Evolutionary conservation across 2,797 vertebrate genomes (phyloP), one percentile per base, ranked within the genome.

Genomic region (Ceryle rudis): DNA sequence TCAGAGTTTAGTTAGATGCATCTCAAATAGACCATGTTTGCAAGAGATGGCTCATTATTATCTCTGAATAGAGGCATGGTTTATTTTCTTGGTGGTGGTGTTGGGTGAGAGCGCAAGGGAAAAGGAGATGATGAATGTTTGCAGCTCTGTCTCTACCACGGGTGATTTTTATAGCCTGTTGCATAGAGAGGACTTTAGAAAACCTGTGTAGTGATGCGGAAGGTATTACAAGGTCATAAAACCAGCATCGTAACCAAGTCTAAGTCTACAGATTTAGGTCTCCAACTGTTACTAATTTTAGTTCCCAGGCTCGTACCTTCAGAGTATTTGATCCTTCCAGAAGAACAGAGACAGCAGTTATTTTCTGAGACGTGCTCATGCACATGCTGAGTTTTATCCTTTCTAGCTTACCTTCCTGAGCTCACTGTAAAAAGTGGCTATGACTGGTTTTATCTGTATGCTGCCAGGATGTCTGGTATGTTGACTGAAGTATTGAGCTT

Each of bases 191-290:
- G 22, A 65, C 58, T 85, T 81, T 0, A 67, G 41, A 82, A 78
- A 58, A 81, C 31, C 33, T 72, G 10, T 82, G 51, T 61, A 29
- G 67, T 51, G 51, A 15, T 84, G 22, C 10, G 2, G n/a, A 82
- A 91, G 23, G 31, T 77, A 41, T 89, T 70, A 29, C 52, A 51
- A 81, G n/a, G 78, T 85, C 49, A 35, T 87, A 69, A 89, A 81
- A 20, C 33, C 25, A 64, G 20, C 41, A n/a, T 29, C 2, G 1
- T 57, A 81, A 69, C 37, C 26, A 19, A 84, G 22, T 33, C 37
- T 55, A 55, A 58, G 23, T 47, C 52, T 51, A 17, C 22, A 60
- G 70, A 64, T n/a, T 33, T 31, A 75, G 15, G 20, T 75, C 46
- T 91, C n/a, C 25, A 51, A 0, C 3, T 2, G 13, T 5, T 86